Percentiles rank a stretch among this genome's conserved stretches.
These are phyloP conservation scores for Carettochelys insculpta DNA, from an alignment of 2,113 vertebrate species.

Conservation along the genomic window DNA sequence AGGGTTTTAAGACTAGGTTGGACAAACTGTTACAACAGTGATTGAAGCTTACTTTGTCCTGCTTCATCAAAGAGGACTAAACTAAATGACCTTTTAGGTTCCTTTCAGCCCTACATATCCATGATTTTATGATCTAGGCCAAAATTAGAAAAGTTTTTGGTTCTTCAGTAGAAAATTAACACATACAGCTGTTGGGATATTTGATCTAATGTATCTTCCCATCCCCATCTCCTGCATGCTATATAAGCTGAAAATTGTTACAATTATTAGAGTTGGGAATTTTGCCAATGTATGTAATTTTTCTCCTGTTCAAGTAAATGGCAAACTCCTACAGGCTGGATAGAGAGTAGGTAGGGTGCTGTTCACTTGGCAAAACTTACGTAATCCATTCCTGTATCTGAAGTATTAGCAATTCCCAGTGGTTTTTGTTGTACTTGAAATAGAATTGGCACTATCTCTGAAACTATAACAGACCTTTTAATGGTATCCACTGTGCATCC, in stretches of 20 bases:
- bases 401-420: neutral
- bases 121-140: neutral
- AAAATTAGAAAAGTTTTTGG: neutral
- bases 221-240: neutral
- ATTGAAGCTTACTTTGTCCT: neutral
- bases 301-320: neutral
- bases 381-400: neutral
- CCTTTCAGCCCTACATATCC: neutral
- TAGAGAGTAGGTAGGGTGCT: neutral
- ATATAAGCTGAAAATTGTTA: neutral
- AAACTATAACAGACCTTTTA: neutral
- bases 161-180: neutral
- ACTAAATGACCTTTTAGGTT: neutral
- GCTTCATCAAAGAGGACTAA: neutral
- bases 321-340: neutral
- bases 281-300: neutral
- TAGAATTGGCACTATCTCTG: neutral
- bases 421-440: neutral
- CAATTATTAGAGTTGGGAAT: neutral
- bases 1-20: neutral
- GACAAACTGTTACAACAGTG: neutral
- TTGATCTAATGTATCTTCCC: neutral
- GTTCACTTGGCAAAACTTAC: neutral
- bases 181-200: neutral
- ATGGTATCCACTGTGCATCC: neutral